Evolutionary conservation across 2,888 invertebrate species (phyloP).

Genomic region (Melolontha melolontha): DNA sequence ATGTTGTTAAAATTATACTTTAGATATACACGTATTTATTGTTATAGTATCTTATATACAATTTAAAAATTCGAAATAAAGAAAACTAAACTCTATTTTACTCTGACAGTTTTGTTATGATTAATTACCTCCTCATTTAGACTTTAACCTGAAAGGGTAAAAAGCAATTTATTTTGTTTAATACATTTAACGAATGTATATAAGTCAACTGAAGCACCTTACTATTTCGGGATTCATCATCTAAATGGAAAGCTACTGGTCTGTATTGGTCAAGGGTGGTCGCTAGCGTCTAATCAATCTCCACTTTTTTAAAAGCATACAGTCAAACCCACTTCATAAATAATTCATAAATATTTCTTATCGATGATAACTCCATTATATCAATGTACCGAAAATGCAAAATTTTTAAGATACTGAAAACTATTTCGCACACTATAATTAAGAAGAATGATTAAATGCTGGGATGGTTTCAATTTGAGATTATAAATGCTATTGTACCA

Average conservation of each 20-base stretch:
- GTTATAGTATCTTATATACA: too few relatives aligned
- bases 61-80: slow-evolving; percentile 12
- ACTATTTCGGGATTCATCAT: slow-evolving; percentile 22
- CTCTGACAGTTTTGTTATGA: slow-evolving; percentile 2
- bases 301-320: slow-evolving; percentile 3
- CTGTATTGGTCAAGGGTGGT: slow-evolving; percentile 35
- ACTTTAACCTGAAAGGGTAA: slow-evolving; percentile 39
- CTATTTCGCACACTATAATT: slow-evolving; percentile 42
- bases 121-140: slow-evolving; percentile 27
- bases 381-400: slow-evolving; percentile 18
- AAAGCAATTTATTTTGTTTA: slow-evolving; percentile 34
- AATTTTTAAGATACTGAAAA: slow-evolving; percentile 16
- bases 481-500: slow-evolving; percentile 48
- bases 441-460: slow-evolving; percentile 43
- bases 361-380: slow-evolving; percentile 40
- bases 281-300: slow-evolving; percentile 37
- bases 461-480: slow-evolving; percentile 46
- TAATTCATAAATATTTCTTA: slow-evolving; percentile 33
- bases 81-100: background rate
- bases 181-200: slow-evolving; percentile 13
- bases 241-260: slow-evolving; percentile 31
- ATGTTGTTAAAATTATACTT: too few relatives aligned
- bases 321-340: slow-evolving; percentile 38
- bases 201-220: background rate
- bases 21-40: too few relatives aligned